These are phyloP conservation scores for Aproaerema taeniolella DNA, from an alignment of 2,888 invertebrate species.

Conservation along the genomic window DNA sequence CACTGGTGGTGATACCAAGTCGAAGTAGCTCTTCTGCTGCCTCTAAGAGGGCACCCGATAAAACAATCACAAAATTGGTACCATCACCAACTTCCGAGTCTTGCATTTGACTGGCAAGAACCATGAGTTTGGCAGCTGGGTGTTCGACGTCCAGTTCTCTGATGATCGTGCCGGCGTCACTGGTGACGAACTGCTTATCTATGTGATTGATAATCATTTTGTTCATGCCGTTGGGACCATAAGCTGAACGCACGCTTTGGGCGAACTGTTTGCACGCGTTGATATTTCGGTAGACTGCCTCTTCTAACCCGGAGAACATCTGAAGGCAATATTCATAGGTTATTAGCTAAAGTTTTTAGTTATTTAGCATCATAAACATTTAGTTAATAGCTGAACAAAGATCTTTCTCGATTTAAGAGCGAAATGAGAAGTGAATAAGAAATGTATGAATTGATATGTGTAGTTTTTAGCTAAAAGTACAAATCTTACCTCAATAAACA, in stretches of 20 bases:
- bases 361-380: too few species aligned
- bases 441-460: too few species aligned
- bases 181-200: constrained; percentile 98
- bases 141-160: constrained; percentile 97
- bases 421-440: too few species aligned
- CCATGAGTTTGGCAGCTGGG: constrained; percentile 98
- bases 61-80: constrained; percentile 97
- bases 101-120: constrained; percentile 98
- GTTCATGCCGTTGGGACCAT: constrained; percentile 99
- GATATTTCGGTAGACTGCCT: constrained; percentile 97
- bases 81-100: constrained; percentile 99
- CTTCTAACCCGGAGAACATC: constrained; percentile 94
- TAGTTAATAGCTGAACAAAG: too few species aligned
- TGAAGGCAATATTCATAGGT: constrained; percentile 44
- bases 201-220: constrained; percentile 99
- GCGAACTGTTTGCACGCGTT: constrained; percentile 97
- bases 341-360: too few species aligned
- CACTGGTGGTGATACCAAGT: constrained; percentile 96
- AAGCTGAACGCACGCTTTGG: constrained; percentile 94
- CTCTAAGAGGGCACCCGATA: constrained; percentile 95
- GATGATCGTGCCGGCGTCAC: constrained; percentile 99
- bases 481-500: too few species aligned
- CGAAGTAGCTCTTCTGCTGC: constrained; percentile 94
- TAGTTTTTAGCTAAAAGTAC: too few species aligned
- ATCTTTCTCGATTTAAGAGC: too few species aligned